Evolutionary conservation across 2,797 vertebrate species (phyloP), one percentile per base, ranked within the genome.

Genomic region (Acanthis flammea): DNA sequence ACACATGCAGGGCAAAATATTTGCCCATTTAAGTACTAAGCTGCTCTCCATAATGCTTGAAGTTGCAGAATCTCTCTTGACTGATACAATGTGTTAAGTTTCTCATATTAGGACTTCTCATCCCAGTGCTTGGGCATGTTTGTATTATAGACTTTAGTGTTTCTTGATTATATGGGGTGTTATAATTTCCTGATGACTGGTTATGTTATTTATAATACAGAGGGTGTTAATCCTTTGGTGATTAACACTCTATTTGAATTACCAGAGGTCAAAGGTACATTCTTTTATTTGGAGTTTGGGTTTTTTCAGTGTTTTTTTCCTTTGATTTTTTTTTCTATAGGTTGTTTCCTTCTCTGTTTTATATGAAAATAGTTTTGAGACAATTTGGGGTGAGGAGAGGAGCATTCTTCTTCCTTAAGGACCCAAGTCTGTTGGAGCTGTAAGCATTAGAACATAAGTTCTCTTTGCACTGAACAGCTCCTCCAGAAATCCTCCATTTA

Each of bases 201-300:
- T 88, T 94, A 92, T 95, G 73, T 94, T 95, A 94, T 93, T 96
- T 95, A 78, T 91, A 87, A 96, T 90, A 85, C 42, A 30, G 60
- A 65, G 72, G 39, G 71, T 95, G 91, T 93, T 97, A 96, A 95
- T 97, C 95, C 88, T 96, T 66, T 54, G 77, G 94, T 90, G 88
- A 93, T 96, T 76, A 94, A 78, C 81, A 94, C 90, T 62, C 62
- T 90, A 25, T 94, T 88, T 81, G 92, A 74, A 88, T 94, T 91
- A 92, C 68, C 51, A 44, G 30, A 82, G 92, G 95, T 97, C 86
- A 96, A 79, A 94, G 60, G 23, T 61, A 53, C 47, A 7, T 30
- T 86, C 27, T 90, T 84, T 93, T 89, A 88, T 82, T 60, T 54
- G 71, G 12, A 7, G 23, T 90, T 82, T 33, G 48, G 27, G 1